These are phyloP conservation scores for Parasteatoda tepidariorum DNA, from an alignment of 1,140 invertebrate species.

Conservation along the genomic window DNA sequence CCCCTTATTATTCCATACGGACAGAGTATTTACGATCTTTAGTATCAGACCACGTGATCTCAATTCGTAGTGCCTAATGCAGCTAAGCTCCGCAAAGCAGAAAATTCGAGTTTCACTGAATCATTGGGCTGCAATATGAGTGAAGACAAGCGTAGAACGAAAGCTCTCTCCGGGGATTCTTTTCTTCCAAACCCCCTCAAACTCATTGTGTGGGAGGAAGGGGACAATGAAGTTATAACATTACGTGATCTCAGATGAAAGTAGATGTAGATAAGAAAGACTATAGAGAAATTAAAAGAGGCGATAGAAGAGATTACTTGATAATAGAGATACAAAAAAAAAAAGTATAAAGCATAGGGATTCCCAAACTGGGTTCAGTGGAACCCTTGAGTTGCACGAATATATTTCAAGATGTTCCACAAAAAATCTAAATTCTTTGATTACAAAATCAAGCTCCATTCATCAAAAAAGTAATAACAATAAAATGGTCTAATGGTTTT, in stretches of 20 bases:
- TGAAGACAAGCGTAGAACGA: conserved; percentile 46
- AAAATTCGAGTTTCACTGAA: conserved; percentile 50
- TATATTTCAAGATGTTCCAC: too few species aligned
- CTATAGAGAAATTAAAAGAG: too few species aligned
- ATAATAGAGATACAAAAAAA: too few species aligned
- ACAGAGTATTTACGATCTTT: neutral
- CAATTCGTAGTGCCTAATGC: conserved; percentile 13
- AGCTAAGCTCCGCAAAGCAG: conserved; percentile 16
- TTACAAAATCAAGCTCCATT: too few species aligned
- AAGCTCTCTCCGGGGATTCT: conserved; percentile 16
- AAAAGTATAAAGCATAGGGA: too few species aligned
- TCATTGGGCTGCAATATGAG: conserved; percentile 16
- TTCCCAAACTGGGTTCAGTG: too few species aligned
- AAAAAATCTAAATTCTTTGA: too few species aligned
- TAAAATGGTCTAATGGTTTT: too few species aligned
- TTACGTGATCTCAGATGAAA: neutral
- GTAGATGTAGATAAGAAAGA: neutral
- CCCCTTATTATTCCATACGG: neutral
- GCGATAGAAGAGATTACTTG: too few species aligned
- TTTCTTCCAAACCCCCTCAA: neutral
- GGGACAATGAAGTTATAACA: neutral
- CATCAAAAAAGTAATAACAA: too few species aligned
- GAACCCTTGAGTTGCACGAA: too few species aligned
- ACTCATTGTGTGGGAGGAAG: too few species aligned
- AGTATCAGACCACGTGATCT: conserved; percentile 6